Conservation (phyloP, 2,888 invertebrate species). For the Pseudoips prasinana region DNA sequence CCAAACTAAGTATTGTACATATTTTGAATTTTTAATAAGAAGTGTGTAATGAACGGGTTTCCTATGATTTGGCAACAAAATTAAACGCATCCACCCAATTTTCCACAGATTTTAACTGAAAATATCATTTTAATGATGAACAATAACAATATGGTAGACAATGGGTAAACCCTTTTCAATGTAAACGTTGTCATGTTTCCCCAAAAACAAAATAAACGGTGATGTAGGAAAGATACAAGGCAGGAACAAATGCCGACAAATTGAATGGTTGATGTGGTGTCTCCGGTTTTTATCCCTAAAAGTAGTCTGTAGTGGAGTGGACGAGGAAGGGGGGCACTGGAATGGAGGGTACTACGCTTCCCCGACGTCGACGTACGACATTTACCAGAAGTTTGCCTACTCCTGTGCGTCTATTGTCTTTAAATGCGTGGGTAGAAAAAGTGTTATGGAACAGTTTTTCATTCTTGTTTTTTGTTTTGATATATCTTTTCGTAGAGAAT, state of each 20-base stretch:
- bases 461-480: no score
- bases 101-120: no score
- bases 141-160: no score
- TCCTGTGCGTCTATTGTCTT: slow-evolving; percentile 27
- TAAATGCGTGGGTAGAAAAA: slow-evolving; percentile 16
- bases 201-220: slow-evolving; percentile 1
- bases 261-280: slow-evolving; percentile 20
- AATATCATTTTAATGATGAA: no score
- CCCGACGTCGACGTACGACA: slow-evolving; percentile 40
- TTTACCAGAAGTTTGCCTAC: slow-evolving; percentile 39
- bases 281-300: slow-evolving; percentile 33
- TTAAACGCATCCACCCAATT: no score
- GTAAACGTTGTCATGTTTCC: no score
- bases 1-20: no score
- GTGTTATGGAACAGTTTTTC: slow-evolving; percentile 10
- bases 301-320: slow-evolving; percentile 28
- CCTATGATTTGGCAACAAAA: no score
- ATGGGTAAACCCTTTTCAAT: no score
- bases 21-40: no score
- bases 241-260: slow-evolving; percentile 15
- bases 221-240: slow-evolving; percentile 1
- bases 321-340: slow-evolving; percentile 43
- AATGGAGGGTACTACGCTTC: slow-evolving; percentile 56
- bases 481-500: no score
- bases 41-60: no score